phyloP scores from a whole-genome alignment of 1,140 invertebrate genomes.

The Diorhabda sublineata region DNA sequence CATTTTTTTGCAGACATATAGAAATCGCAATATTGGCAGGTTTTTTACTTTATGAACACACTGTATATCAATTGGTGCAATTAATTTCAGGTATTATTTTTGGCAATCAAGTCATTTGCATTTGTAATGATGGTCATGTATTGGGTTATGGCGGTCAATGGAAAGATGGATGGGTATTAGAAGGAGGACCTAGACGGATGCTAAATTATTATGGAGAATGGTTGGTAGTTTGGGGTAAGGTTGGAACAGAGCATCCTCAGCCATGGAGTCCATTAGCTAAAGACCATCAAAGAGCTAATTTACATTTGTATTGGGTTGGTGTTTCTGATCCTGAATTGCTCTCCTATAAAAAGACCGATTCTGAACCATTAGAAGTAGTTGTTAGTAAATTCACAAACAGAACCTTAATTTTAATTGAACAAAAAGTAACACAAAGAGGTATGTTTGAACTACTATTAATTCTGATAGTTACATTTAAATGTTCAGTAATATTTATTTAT shows the following conservation, averaged over 20 bases:
- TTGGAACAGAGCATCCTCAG: constrained; percentile 73
- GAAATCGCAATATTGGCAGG: neutral
- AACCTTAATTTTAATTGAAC: constrained; percentile 70
- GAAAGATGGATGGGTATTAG: constrained; percentile 44
- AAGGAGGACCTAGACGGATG: constrained; percentile 38
- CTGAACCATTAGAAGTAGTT: constrained; percentile 64
- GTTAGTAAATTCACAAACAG: constrained; percentile 64
- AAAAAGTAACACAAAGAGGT: constrained; percentile 67
- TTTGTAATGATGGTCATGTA: constrained; percentile 44
- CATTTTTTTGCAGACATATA: neutral
- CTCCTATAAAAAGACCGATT: constrained; percentile 57
- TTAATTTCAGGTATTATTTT: constrained; percentile 44
- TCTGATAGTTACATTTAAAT: too few species aligned
- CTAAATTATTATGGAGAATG: constrained; percentile 56
- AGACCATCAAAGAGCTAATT: constrained; percentile 75
- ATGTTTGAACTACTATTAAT: neutral
- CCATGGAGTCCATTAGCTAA: constrained; percentile 77
- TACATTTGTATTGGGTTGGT: constrained; percentile 61
- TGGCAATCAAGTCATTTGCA: constrained; percentile 39
- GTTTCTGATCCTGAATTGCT: constrained; percentile 39
- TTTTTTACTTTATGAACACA: too few species aligned
- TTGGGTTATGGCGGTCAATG: constrained; percentile 41
- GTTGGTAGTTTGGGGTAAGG: constrained; percentile 68
- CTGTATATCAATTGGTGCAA: too few species aligned
- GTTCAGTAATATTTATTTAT: too few species aligned